These are phyloP conservation scores for Gobio gobio DNA, from an alignment of 2,113 vertebrate genomes.

Conservation along the genomic window DNA sequence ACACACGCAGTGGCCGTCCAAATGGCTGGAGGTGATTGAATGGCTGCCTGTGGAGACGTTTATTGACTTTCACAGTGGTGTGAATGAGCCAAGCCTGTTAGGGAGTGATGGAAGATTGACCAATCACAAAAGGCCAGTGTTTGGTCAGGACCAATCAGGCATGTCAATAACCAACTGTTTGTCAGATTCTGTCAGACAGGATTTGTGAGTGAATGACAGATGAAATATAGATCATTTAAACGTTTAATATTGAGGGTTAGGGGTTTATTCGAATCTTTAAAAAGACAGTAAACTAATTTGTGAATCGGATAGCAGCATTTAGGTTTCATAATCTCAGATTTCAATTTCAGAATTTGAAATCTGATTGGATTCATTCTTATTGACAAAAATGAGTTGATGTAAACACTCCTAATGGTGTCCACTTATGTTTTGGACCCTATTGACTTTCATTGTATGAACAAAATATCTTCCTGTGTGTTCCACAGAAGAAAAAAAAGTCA, in stretches of 20 bases:
- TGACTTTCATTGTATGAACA: background rate
- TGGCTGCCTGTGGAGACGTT: conserved; percentile 42
- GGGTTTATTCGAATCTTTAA: background rate
- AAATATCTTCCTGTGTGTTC: background rate
- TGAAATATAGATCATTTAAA: background rate
- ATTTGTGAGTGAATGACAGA: background rate
- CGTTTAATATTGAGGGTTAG: background rate
- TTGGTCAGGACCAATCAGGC: conserved; percentile 16
- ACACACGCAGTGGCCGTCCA: conserved; percentile 20
- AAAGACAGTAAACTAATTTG: background rate
- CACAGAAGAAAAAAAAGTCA: background rate
- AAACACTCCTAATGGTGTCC: background rate
- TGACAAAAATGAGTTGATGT: background rate
- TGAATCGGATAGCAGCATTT: background rate
- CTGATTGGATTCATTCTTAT: background rate
- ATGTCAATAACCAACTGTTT: background rate
- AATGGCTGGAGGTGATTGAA: conserved; percentile 43
- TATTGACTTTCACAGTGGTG: conserved; percentile 38
- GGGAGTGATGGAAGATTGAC: background rate
- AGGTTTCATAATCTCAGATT: too few species aligned
- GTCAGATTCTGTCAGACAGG: background rate
- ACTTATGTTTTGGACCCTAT: background rate
- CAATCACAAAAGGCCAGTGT: conserved; percentile 36
- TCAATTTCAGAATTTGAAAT: background rate
- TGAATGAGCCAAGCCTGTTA: background rate